phyloP scores from a whole-genome alignment of 92 coral and sea anemone genomes.

The Epizoanthus illoricatus region DNA sequence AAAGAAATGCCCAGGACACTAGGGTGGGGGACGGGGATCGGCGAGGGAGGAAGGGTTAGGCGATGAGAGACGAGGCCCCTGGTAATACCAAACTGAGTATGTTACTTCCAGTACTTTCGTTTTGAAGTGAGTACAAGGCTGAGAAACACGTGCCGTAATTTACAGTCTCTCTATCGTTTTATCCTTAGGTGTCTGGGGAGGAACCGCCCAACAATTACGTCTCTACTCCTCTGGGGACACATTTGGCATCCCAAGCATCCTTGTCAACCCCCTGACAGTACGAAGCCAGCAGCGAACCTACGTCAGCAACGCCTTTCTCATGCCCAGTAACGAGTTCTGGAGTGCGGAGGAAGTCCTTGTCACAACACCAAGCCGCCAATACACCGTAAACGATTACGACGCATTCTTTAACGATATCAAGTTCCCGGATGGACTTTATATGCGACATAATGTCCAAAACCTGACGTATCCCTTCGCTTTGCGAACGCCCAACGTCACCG shows the following conservation, averaged over 20 bases:
- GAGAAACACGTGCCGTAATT: too few species aligned
- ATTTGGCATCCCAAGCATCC: constrained; percentile 57
- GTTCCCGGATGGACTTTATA: constrained; percentile 60
- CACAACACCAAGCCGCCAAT: constrained; percentile 63
- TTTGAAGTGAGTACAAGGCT: too few species aligned
- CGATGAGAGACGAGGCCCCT: too few species aligned
- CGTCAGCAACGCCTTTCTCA: constrained; percentile 66
- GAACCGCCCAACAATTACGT: constrained; percentile 60
- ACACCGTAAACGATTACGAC: constrained; percentile 69
- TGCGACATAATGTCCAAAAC: constrained; percentile 57
- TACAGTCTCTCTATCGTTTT: too few species aligned
- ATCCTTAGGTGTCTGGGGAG: constrained; percentile 81
- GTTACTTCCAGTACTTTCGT: too few species aligned
- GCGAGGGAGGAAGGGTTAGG: too few species aligned
- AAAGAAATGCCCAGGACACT: too few species aligned
- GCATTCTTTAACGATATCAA: constrained; percentile 68
- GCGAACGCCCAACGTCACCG: constrained; percentile 71
- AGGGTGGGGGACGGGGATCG: too few species aligned
- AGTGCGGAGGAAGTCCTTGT: constrained; percentile 67
- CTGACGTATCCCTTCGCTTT: constrained; percentile 55
- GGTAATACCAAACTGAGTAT: too few species aligned
- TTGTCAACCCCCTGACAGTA: constrained; percentile 73
- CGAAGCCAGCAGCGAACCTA: constrained; percentile 74
- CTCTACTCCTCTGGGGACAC: constrained; percentile 78
- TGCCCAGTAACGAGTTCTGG: constrained; percentile 86